Evolutionary conservation across 2,888 invertebrate genomes (phyloP), one percentile per base, ranked within the genome.

Genomic region (Marasmarcha lunaedactyla): DNA sequence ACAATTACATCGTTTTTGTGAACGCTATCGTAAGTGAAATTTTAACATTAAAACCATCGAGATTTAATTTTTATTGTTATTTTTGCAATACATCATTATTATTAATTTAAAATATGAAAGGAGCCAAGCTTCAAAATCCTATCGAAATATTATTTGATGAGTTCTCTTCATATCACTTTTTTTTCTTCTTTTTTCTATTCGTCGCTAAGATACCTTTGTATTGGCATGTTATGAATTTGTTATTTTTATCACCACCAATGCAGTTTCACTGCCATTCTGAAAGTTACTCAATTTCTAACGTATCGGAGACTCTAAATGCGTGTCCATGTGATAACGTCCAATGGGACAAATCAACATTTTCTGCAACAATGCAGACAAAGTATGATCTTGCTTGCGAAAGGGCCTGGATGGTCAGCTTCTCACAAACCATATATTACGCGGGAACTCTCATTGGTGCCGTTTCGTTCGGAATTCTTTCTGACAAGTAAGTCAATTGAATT

Each of bases 171-270:
- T 77, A 73, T 34, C 77, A 78, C 35, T 63, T 54, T 6, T 76
- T 55, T 35, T 48, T 69, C 5, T 73, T 70, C 42, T 44, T 45
- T 5, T 14, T 71, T 1, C 33, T 73, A 10, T 73, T 74, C 40
- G 2, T 57, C 0, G 55, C 63, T 15, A 70, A 73, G 42, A 35
- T 66, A 10, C 70, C 71, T 1, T 37, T 65, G 15, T 66, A 66
- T 20, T 77, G 76, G 77, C 77, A 77, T 41, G 48, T 73, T 0
- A 43, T 77, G 0, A 71, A 59, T 43, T 38, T 76, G 3, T 54
- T 78, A 42, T 74, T 77, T 26, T 41, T 76, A 0, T 58, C 71
- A 0, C 78, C 76, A 3, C 71, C 71, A 0, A 66, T 74, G 54
- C 50, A 59, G 2, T 76, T 51, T 33, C 45, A 46, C 12, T 78